Evolutionary conservation across 2,797 vertebrate species (phyloP), one percentile per base, ranked within the genome.

Genomic region (Orientallactaga sibirica): DNA sequence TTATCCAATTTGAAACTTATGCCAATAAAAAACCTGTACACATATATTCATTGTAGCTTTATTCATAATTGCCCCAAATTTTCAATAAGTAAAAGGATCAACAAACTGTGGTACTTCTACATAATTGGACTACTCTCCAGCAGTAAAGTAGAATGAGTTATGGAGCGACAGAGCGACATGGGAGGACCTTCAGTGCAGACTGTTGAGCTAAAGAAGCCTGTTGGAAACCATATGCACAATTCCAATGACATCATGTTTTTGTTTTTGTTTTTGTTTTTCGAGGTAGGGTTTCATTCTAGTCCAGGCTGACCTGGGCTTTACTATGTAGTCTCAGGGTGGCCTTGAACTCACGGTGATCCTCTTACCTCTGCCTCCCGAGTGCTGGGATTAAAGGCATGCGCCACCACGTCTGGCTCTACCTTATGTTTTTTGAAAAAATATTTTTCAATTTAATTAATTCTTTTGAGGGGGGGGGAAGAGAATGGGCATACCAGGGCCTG

Each of bases 51-150:
- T 62, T 64, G n/a, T 15, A 33, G 20, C 3, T 55, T 86, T 58
- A 81, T 86, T 76, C 70, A 81, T 76, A 80, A 80, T 90, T 81
- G 41, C 16, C 41, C 9, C 64, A 75, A 76, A 70, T 85, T 80
- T 85, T 89, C 15, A 41, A 14, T 70, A 64, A 79, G 76, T 19
- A 24, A 81, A 43, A 81, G 25, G 25, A 81, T 48, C 37, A 80
- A 55, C 20, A 89, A 52, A 79, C 11, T 80, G 12, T 27, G 76
- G 7, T 62, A 12, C 62, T 85, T 80, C 52, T 10, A 75, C 48
- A 61, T 29, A 79, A 22, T 14, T n/a, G 61, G 85, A 41, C 33
- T 61, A 22, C 4, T n/a, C 55, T 24, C 85, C 61, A 76, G 27
- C 3, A 33, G 62, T 16, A 33, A 66, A 92, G 66, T 7, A 20